phyloP scores from a whole-genome alignment of 1,140 invertebrate species.

The Pinna nobilis region DNA sequence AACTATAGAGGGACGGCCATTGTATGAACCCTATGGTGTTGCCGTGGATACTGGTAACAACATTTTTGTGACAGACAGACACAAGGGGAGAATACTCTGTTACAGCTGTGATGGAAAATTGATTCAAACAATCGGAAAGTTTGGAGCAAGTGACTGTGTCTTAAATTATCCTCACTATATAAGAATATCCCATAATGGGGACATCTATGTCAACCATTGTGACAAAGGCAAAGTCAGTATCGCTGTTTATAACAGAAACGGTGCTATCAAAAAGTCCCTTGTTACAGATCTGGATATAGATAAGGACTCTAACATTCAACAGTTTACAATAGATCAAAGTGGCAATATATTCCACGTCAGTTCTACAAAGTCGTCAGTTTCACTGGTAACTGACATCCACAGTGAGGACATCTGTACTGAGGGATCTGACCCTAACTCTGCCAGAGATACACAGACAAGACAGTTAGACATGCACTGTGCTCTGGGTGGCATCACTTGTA shows the following conservation, averaged over 20 bases:
- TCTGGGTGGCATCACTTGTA: too few species aligned
- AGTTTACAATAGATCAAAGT: too few species aligned
- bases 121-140: slow-evolving; percentile 26
- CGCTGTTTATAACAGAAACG: background rate
- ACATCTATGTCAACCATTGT: slow-evolving; percentile 25
- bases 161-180: slow-evolving; percentile 23
- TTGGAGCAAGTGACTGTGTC: slow-evolving; percentile 9
- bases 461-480: too few species aligned
- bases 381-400: too few species aligned
- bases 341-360: too few species aligned
- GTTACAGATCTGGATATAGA: too few species aligned
- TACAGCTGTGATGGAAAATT: slow-evolving; percentile 35
- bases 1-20: slow-evolving; percentile 23
- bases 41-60: slow-evolving; percentile 29
- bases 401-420: too few species aligned
- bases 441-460: too few species aligned
- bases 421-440: too few species aligned
- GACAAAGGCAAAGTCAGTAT: background rate
- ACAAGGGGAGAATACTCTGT: slow-evolving; percentile 45
- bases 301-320: too few species aligned
- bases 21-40: slow-evolving; percentile 41
- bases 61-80: slow-evolving; percentile 36
- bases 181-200: background rate
- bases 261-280: too few species aligned
- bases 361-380: too few species aligned